Evolutionary conservation across 37 sponge, comb jelly and placozoan species (phyloP), one percentile per base, ranked within the genome.

Genomic region (Cladorhizidae sp.): DNA sequence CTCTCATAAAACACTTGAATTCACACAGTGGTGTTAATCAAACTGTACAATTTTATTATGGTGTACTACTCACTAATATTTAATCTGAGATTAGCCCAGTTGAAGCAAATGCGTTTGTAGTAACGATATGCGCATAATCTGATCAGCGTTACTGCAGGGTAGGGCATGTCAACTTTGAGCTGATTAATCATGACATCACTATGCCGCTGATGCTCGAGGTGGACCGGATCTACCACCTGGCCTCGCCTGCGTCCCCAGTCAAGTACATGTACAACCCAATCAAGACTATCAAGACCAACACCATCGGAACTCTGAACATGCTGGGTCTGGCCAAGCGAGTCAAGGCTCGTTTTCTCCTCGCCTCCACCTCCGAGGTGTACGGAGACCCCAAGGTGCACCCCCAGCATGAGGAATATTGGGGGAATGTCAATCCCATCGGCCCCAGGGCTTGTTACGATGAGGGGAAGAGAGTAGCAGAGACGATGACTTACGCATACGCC

Each of bases 361-460:
- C 95, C 42, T 97, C 98, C 39, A 93, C 98, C 0, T 97, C 98
- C 51, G 98, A 97, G 82, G 91, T 97, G 28, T 97, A 97, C 82
- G 98, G 98, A 72, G 98, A 83, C 43, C 86, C 83, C 18, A 74
- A 89, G 87, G 88, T 87, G 15, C 98, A 97, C 59, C 98, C 98
- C 7, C 98, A 97, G 80, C 54, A 33, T 6, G 98, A 97, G 74
- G 63, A 37, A 1, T 97, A 97, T 67, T 97, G 95, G 95, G 98
- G 98, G 20, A 51, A 97, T 36, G 96, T 94, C 0, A 97, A 97
- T 67, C 88, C 98, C 28, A 92, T 93, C 59, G 98, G 98, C 29
- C 98, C 98, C n/a, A 49, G 98, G 61, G 98, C 98, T 11, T 97
- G 98, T 62, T 97, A 97, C 58, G 98, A 97, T 70, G 98, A 97